Percentiles rank a stretch among this genome's conserved stretches.
These are phyloP conservation scores for Geothlypis trichas DNA, from an alignment of 2,113 vertebrate species.

Conservation along the genomic window DNA sequence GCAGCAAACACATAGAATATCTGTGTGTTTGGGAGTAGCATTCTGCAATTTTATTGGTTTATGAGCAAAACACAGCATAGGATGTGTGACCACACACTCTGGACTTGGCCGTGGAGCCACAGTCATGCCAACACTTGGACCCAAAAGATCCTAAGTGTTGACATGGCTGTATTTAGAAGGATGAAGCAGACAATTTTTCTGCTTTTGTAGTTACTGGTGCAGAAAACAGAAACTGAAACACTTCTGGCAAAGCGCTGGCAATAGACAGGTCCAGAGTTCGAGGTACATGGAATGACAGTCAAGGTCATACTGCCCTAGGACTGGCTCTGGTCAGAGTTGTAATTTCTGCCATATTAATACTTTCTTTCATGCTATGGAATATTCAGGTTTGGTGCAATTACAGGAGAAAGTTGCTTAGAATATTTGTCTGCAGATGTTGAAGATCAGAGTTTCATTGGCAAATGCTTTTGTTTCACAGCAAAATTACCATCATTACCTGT, in stretches of 20 bases:
- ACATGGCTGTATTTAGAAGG: neutral
- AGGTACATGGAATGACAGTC: neutral
- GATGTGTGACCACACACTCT: neutral
- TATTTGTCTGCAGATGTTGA: neutral
- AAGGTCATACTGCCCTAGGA: neutral
- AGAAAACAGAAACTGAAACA: neutral
- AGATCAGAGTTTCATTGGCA: neutral
- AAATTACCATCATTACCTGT: rapidly evolving
- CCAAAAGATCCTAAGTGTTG: neutral
- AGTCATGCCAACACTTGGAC: neutral
- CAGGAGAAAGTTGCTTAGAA: neutral
- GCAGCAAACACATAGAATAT: neutral
- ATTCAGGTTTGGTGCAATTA: neutral
- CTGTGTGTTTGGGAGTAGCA: neutral
- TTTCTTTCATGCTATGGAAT: neutral
- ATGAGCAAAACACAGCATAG: neutral
- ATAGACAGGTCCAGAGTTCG: neutral
- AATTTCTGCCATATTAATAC: neutral
- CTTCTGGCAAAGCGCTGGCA: neutral
- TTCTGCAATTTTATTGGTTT: neutral
- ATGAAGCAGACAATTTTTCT: neutral
- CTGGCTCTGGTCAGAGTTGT: neutral
- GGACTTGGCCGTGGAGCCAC: neutral
- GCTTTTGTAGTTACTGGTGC: rapidly evolving
- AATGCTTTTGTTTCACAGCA: neutral